Evolutionary conservation across 2,888 invertebrate species (phyloP).

Genomic region (Dione juno): DNA sequence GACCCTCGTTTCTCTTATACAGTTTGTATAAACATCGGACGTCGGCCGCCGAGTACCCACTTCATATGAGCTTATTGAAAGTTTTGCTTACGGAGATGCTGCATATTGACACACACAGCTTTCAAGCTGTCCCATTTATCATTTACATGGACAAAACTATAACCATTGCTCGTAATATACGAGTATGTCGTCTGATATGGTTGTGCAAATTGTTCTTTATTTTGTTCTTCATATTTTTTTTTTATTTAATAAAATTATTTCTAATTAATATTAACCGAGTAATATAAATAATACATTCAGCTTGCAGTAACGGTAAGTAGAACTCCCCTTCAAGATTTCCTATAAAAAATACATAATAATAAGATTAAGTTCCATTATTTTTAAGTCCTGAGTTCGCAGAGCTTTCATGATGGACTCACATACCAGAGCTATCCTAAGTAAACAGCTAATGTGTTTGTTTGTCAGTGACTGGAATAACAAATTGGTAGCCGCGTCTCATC

Average conservation of each 20-base stretch:
- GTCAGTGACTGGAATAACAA: slow-evolving; percentile 37
- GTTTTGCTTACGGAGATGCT: slow-evolving; percentile 14
- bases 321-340: too few species aligned
- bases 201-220: too few species aligned
- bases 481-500: slow-evolving; percentile 30
- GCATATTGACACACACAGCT: neutral
- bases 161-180: neutral
- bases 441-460: slow-evolving; percentile 44
- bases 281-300: neutral
- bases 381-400: slow-evolving; percentile 4
- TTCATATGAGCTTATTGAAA: slow-evolving; percentile 17
- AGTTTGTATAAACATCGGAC: slow-evolving; percentile 58
- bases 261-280: neutral
- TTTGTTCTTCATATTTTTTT: neutral
- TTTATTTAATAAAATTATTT: neutral
- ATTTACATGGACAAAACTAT: neutral
- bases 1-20: slow-evolving; percentile 63
- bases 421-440: slow-evolving; percentile 38
- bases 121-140: neutral
- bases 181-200: neutral
- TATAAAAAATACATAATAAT: neutral
- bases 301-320: too few species aligned
- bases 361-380: neutral
- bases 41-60: slow-evolving; percentile 27
- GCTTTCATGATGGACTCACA: slow-evolving; percentile 10